Conservation (phyloP, 2,797 vertebrate species). For the Helarctos malayanus region DNA sequence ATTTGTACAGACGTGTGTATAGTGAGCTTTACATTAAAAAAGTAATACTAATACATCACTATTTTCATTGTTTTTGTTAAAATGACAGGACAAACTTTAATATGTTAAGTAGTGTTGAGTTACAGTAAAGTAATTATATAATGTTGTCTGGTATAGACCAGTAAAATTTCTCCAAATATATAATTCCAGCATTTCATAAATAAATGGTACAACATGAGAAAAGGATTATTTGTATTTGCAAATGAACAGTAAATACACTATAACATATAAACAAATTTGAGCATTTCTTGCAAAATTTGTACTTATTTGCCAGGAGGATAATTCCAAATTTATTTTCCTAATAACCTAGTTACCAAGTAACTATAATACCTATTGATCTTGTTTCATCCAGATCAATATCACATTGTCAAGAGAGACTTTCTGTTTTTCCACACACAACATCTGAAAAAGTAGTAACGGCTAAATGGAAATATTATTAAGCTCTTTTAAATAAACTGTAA, state of each 20-base stretch:
- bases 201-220: slow-evolving; percentile 79
- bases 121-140: slow-evolving; percentile 32
- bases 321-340: slow-evolving; percentile 86
- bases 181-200: slow-evolving; percentile 56
- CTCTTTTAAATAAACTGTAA: slow-evolving; percentile 55
- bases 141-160: slow-evolving; percentile 32
- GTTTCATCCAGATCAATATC: slow-evolving; percentile 80
- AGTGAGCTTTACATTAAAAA: neutral
- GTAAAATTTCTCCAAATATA: slow-evolving; percentile 70
- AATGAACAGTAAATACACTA: slow-evolving; percentile 70
- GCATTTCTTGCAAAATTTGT: slow-evolving; percentile 72
- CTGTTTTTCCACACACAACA: slow-evolving; percentile 57
- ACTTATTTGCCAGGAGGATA: slow-evolving; percentile 78
- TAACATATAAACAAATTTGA: slow-evolving; percentile 66
- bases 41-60: neutral
- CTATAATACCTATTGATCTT: slow-evolving; percentile 84
- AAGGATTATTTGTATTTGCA: slow-evolving; percentile 73
- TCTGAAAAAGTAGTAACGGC: slow-evolving; percentile 41
- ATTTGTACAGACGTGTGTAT: neutral
- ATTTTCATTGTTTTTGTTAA: slow-evolving; percentile 37
- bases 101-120: slow-evolving; percentile 52
- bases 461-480: slow-evolving; percentile 68
- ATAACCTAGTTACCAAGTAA: slow-evolving; percentile 80
- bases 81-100: neutral
- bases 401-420: slow-evolving; percentile 80